Evolutionary conservation across 1,140 invertebrate genomes (phyloP), one percentile per base, ranked within the genome.

Genomic region (Colletes latitarsis): DNA sequence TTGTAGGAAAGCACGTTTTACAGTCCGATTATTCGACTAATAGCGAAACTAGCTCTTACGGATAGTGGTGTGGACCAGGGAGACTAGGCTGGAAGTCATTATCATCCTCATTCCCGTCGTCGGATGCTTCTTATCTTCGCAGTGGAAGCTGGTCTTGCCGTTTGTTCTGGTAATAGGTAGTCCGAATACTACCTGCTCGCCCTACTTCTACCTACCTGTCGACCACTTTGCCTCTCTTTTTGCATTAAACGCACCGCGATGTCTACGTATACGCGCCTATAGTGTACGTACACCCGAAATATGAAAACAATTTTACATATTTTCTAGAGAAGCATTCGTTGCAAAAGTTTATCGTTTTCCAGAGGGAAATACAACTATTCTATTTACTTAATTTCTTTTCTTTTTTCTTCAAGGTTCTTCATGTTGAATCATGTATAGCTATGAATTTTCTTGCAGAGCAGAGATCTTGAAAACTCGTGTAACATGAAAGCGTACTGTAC

Each of bases 81-180:
- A 9, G 55, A 17, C 0, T 17, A 64, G 67, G 77, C 63, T 75
- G 52, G 57, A 67, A 68, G 71, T 80, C 77, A 77, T 79, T 82
- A 80, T 80, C 71, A 49, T 80, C 55, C 77, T 80, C 77, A 53
- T 79, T 82, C 62, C 41, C 55, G 60, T 72, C 58, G 72, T 75
- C 52, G 64, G 41, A 70, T 64, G 71, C 72, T 81, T 77, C 82
- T 83, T 83, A 83, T 82, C 82, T 83, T 17, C 53, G 53, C 67
- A 53, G 4, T 68, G 72, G 69, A 62, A 77, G 49, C 53, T 62
- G 68, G 64, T 63, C 69, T 46, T 19, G 52, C 58, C 80, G 82
- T 84, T 84, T 82, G 82, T 84, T 84, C 82, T 69, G 64, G 73
- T 82, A 84, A 84, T 82, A 81, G 82, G 39, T 57, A 58, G 78